Evolutionary conservation across 1,140 invertebrate genomes (phyloP), one percentile per base, ranked within the genome.

Genomic region (Ostrea edulis): DNA sequence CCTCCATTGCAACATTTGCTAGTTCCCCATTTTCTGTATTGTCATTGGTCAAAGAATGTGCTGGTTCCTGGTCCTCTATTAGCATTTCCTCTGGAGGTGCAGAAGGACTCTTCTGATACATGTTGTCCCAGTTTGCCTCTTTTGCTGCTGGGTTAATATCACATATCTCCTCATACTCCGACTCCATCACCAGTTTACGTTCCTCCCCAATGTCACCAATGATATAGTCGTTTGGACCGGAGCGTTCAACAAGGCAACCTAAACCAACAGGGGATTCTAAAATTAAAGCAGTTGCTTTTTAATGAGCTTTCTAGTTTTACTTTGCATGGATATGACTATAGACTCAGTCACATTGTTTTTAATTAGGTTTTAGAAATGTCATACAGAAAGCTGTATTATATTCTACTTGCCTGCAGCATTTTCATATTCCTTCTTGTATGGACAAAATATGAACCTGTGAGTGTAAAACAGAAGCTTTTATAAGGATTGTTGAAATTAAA

Each of bases 201-300:
- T 29, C 68, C 25, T 77, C 68, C 11, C 68, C 68, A 14, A 77
- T 14, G 29, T 77, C 68, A 5, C 68, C 68, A 17, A 29, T 77
- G 68, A 77, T 35, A 25, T 77, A 77, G 29, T 77, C 22, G 12
- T 77, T 77, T 77, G 68, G 68, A 29, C 29, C 68, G 25, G 68
- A 77, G 9, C 68, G 68, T 35, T 77, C 68, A 77, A 9, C 68
- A 17, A 12, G 68, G 68, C 68, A 77, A 77, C 68, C 68, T 77
- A 77, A 77, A 77, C 11, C 68, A 77, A 77, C 68, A 77, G 68
- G 68, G 68, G 68, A 77, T 9, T 77, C 68, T 77, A 77, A 77
- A 77, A 77, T 77, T 77, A 29, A 77, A 77, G 68, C 68, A 77
- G 22, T 62, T 44, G 35, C 35, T 44, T 44, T 44, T 44, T 44